These are phyloP conservation scores for Thera britannica DNA, from an alignment of 2,888 invertebrate genomes.

Conservation along the genomic window DNA sequence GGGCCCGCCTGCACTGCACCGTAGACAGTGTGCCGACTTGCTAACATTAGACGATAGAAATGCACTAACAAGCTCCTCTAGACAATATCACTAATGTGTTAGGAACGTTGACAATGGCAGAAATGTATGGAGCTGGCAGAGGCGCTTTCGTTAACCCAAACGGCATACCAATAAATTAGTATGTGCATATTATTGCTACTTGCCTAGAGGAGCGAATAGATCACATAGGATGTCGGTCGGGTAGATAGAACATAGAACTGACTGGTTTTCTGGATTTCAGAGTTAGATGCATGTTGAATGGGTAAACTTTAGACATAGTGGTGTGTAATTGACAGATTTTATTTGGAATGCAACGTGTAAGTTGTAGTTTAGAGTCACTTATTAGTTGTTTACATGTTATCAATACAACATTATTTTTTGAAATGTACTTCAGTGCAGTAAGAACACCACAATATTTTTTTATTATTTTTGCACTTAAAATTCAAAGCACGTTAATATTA, in stretches of 20 bases:
- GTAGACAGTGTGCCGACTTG: conserved; percentile 65
- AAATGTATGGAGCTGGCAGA: conserved; percentile 9
- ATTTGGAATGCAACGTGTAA: conserved; percentile 24
- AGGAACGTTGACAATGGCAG: conserved; percentile 6
- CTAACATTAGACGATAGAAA: conserved; percentile 54
- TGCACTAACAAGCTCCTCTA: conserved; percentile 33
- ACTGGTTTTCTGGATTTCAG: conserved; percentile 62
- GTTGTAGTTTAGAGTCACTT: conserved; percentile 14
- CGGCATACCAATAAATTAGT: conserved; percentile 3
- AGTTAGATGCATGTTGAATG: conserved; percentile 75
- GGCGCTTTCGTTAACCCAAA: neutral
- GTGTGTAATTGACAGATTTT: conserved; percentile 53
- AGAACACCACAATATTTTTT: conserved; percentile 31
- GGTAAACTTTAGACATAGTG: conserved; percentile 60
- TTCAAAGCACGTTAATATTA: conserved; percentile 37
- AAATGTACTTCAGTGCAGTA: conserved; percentile 59
- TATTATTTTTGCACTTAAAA: conserved; percentile 19
- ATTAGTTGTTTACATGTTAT: conserved; percentile 2
- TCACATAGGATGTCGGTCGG: conserved; percentile 29
- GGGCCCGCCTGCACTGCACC: conserved; percentile 64
- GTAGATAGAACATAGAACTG: conserved; percentile 51
- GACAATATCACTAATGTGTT: conserved; percentile 16
- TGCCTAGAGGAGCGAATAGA: conserved; percentile 38
- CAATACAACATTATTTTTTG: conserved; percentile 13
- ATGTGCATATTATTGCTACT: conserved; percentile 44